Evolutionary conservation across 2,113 vertebrate genomes (phyloP).

Genomic region (Phodopus roborovskii): DNA sequence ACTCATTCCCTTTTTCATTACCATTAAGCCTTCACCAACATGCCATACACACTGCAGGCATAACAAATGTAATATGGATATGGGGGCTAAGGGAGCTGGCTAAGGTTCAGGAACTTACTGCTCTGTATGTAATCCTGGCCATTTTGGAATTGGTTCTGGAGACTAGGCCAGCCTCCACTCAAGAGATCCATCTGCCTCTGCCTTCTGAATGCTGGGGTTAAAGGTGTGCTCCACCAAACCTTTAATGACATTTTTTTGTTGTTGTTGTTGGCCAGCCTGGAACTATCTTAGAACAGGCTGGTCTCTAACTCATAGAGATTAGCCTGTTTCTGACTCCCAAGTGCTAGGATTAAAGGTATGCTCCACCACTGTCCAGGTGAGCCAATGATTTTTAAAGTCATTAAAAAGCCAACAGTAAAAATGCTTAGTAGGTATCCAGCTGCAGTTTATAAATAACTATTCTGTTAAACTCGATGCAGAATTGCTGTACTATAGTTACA

Average conservation of each 20-base stretch:
- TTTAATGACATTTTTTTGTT: no score
- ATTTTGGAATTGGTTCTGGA: no score
- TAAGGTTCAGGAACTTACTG: conserved; percentile 6
- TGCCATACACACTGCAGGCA: background rate
- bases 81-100: background rate
- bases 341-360: background rate
- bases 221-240: no score
- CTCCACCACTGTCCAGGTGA: background rate
- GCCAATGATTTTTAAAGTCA: background rate
- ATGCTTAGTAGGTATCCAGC: background rate
- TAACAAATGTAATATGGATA: conserved; percentile 36
- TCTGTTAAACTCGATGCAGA: background rate
- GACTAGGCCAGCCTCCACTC: no score
- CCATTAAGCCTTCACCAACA: background rate
- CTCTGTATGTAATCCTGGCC: background rate
- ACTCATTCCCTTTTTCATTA: conserved; percentile 44
- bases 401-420: background rate
- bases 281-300: background rate
- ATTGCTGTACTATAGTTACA: background rate
- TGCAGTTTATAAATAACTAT: conserved; percentile 31
- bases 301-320: background rate
- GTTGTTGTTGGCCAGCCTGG: background rate
- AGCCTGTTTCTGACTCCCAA: background rate
- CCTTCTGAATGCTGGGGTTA: no score
- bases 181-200: no score